Conservation (phyloP, 2,888 invertebrate species). For the Mylabris sibirica region DNA sequence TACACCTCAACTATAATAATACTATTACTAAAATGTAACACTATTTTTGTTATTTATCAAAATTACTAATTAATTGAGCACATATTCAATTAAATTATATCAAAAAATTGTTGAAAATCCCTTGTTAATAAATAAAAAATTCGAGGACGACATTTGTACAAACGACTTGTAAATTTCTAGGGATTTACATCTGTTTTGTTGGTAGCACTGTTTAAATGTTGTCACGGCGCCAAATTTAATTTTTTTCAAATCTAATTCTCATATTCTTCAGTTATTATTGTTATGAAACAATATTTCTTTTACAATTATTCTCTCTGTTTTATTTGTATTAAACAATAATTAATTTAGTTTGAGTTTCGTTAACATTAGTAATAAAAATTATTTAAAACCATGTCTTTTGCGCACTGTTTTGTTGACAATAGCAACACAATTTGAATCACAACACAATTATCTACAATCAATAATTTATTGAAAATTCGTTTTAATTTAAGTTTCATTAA, state of each 20-base stretch:
- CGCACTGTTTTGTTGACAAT: constrained; percentile 17
- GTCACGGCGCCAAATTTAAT: not conserved
- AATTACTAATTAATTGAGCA: not conserved
- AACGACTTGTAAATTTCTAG: constrained; percentile 19
- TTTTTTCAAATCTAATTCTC: not conserved
- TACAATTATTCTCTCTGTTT: too few species aligned
- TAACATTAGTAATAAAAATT: too few species aligned
- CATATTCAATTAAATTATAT: not conserved
- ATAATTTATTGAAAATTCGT: not conserved
- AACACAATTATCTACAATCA: constrained; percentile 6
- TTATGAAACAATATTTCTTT: too few species aligned
- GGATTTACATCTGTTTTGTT: not conserved
- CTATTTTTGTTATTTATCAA: not conserved
- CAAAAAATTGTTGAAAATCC: not conserved
- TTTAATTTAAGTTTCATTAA: not conserved
- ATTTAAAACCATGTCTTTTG: not conserved
- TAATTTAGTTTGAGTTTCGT: too few species aligned
- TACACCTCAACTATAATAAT: constrained; percentile 20
- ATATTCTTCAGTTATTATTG: not conserved
- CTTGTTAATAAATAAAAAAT: constrained; percentile 14
- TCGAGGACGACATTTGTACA: constrained; percentile 24
- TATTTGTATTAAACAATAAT: too few species aligned
- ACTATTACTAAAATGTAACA: not conserved
- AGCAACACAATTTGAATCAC: constrained; percentile 13
- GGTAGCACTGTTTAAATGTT: not conserved